phyloP scores from a whole-genome alignment of 2,888 invertebrate species.

The Leucozona laternaria region DNA sequence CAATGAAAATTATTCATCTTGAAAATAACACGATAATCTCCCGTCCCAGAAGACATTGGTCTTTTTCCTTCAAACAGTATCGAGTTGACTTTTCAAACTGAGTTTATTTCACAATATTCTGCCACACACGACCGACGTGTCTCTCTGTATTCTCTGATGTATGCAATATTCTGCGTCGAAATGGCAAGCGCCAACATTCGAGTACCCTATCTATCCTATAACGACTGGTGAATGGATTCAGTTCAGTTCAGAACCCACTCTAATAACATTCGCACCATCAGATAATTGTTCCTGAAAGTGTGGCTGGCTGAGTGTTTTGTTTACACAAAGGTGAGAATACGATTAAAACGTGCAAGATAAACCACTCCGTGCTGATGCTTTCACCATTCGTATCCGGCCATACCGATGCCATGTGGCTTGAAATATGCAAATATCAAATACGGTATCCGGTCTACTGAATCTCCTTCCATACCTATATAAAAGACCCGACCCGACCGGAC shows the following conservation, averaged over 20 bases:
- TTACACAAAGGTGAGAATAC: slow-evolving; percentile 70
- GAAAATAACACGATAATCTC: slow-evolving; percentile 6
- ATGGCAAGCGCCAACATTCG: slow-evolving; percentile 27
- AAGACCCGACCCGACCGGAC: too few species aligned
- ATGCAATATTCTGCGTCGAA: slow-evolving; percentile 36
- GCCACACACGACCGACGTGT: neutral
- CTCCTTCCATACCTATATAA: neutral
- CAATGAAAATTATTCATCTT: too few species aligned
- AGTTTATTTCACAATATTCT: slow-evolving; percentile 9
- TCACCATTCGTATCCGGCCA: neutral
- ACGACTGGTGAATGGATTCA: neutral
- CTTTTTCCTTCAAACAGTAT: neutral
- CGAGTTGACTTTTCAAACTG: slow-evolving; percentile 58
- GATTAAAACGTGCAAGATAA: slow-evolving; percentile 57
- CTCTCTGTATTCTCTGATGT: slow-evolving; percentile 39
- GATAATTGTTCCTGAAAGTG: slow-evolving; percentile 45
- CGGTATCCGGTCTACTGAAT: neutral
- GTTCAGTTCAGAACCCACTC: slow-evolving; percentile 16
- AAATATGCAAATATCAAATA: slow-evolving; percentile 73
- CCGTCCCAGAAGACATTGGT: neutral
- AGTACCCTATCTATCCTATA: neutral
- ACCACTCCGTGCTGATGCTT: slow-evolving; percentile 35
- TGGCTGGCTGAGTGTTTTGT: slow-evolving; percentile 30
- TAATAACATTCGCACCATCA: slow-evolving; percentile 13
- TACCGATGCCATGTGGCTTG: slow-evolving; percentile 24